phyloP scores from a whole-genome alignment of 2,888 invertebrate species.

The Lasioglossum marginatum region DNA sequence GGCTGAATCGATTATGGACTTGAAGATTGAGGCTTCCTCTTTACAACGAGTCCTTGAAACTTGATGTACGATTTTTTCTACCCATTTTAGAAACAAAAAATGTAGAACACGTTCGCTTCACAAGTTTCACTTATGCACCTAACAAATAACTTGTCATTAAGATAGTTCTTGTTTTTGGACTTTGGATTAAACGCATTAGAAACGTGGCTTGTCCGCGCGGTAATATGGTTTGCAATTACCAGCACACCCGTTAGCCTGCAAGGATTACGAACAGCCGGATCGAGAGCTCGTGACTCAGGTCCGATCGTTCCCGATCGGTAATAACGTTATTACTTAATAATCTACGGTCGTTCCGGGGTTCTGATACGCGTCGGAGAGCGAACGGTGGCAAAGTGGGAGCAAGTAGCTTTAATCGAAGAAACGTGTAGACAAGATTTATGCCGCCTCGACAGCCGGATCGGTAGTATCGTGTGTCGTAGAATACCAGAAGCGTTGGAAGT shows the following conservation, averaged over 20 bases:
- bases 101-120: not conserved
- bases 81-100: not conserved
- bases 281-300: not conserved
- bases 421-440: conserved; percentile 45
- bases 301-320: conserved; percentile 17
- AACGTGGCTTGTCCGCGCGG: no score
- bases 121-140: no score
- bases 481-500: conserved; percentile 62
- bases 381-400: not conserved
- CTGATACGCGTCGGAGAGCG: not conserved
- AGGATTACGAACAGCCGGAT: not conserved
- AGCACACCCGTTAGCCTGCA: not conserved
- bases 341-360: not conserved
- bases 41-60: no score
- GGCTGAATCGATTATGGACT: not conserved
- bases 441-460: conserved; percentile 22
- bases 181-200: no score
- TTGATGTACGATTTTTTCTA: no score
- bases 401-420: conserved; percentile 36
- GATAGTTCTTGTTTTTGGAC: no score
- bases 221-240: not conserved
- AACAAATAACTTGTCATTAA: no score
- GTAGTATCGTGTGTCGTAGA: conserved; percentile 43
- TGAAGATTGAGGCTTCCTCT: not conserved
- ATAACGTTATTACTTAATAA: conserved; percentile 12